phyloP scores from a whole-genome alignment of 2,888 invertebrate species.

The Oscheius sp. region DNA sequence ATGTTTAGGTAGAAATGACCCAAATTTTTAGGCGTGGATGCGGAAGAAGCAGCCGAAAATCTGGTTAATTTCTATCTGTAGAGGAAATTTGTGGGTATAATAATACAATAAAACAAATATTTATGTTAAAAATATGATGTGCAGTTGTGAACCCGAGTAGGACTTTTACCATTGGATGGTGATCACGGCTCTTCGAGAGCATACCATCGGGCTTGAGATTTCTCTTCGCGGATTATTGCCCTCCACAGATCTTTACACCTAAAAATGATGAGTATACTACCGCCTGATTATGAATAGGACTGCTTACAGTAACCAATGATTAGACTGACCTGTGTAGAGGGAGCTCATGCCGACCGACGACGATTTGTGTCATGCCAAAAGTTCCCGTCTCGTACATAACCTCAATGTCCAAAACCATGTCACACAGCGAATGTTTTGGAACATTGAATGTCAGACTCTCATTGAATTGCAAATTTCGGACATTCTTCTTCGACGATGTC shows the following conservation, averaged over 20 bases:
- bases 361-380: constrained; percentile 67
- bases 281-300: background rate
- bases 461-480: constrained; percentile 68
- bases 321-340: constrained; percentile 64
- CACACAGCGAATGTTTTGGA: constrained; percentile 68
- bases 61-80: constrained; percentile 21
- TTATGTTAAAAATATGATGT: background rate
- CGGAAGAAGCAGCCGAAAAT: background rate
- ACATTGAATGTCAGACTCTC: constrained; percentile 70
- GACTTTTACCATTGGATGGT: background rate
- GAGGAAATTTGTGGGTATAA: background rate
- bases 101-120: background rate
- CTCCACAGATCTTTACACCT: constrained; percentile 72
- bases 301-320: background rate
- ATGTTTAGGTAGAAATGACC: background rate
- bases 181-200: constrained; percentile 63
- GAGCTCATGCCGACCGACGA: constrained; percentile 67
- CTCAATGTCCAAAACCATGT: constrained; percentile 67
- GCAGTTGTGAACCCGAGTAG: background rate
- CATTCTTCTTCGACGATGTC: constrained; percentile 66
- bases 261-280: constrained; percentile 12
- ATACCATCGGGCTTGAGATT: constrained; percentile 72
- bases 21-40: background rate
- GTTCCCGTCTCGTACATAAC: constrained; percentile 70
- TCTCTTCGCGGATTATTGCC: constrained; percentile 72